Evolutionary conservation across 2,797 vertebrate genomes (phyloP).

Genomic region (Neostethus bicornis): DNA sequence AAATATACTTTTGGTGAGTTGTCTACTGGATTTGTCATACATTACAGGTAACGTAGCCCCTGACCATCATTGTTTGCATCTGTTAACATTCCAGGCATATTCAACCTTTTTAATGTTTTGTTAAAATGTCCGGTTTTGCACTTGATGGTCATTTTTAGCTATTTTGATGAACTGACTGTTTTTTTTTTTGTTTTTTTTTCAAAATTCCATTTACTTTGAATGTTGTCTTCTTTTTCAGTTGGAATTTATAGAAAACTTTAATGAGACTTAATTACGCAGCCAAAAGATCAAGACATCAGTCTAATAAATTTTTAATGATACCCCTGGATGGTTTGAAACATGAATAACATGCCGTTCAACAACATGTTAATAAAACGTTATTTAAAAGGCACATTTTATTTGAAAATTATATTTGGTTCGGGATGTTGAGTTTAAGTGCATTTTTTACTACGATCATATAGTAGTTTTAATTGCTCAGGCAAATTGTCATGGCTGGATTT

Average conservation of each 20-base stretch:
- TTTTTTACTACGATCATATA: background rate
- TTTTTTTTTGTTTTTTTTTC: background rate
- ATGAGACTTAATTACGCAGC: background rate
- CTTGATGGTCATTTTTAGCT: constrained; percentile 1
- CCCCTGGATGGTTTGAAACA: background rate
- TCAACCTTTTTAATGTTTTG: constrained; percentile 11
- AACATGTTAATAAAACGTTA: background rate
- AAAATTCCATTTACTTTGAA: constrained; percentile 2
- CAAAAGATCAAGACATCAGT: background rate
- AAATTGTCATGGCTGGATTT: constrained; percentile 9
- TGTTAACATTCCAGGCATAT: constrained; percentile 24
- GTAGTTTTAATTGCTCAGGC: background rate
- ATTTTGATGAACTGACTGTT: constrained; percentile 16
- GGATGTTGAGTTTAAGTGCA: background rate
- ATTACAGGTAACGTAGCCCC: constrained; percentile 56
- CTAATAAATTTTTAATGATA: background rate
- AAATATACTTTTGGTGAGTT: constrained; percentile 41
- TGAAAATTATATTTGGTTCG: background rate
- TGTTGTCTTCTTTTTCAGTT: background rate
- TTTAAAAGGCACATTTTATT: background rate
- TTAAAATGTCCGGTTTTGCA: constrained; percentile 31
- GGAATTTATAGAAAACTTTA: background rate
- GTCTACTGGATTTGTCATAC: constrained; percentile 49
- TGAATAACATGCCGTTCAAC: background rate
- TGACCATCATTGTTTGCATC: constrained; percentile 62